Evolutionary conservation across 2,113 vertebrate species (phyloP).

Genomic region (Zootoca vivipara): DNA sequence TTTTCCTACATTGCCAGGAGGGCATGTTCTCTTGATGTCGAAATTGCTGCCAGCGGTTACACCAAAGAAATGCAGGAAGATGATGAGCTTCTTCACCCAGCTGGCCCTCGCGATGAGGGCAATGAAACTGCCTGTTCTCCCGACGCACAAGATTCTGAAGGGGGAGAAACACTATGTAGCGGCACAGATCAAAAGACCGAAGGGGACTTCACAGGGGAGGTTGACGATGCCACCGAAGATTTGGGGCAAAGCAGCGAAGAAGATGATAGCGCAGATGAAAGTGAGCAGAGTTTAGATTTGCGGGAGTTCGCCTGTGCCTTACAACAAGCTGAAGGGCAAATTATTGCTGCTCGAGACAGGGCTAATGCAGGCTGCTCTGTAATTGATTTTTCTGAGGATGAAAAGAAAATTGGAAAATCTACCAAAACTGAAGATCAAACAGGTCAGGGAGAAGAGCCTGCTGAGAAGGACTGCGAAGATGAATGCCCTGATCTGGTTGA

Average conservation of each 20-base stretch:
- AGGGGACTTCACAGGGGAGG: conserved; percentile 23
- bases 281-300: conserved; percentile 64
- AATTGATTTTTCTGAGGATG: conserved; percentile 25
- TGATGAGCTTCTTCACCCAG: conserved; percentile 78
- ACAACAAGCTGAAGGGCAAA: conserved; percentile 75
- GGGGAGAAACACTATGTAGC: not conserved
- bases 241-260: not conserved
- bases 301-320: conserved; percentile 77
- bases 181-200: conserved; percentile 29
- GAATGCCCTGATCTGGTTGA: conserved; percentile 78
- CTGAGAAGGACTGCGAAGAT: conserved; percentile 62
- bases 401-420: conserved; percentile 32
- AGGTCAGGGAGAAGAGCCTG: conserved; percentile 24
- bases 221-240: not conserved
- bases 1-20: conserved; percentile 71
- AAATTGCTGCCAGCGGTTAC: conserved; percentile 92
- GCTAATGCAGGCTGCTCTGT: conserved; percentile 32
- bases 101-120: conserved; percentile 72
- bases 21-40: conserved; percentile 85
- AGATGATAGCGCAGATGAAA: conserved; percentile 19
- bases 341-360: conserved; percentile 35
- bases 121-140: conserved; percentile 33
- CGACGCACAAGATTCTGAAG: conserved; percentile 54
- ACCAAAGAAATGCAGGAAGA: conserved; percentile 88
- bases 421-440: conserved; percentile 28